phyloP scores from a whole-genome alignment of 2,888 invertebrate species.

The Cheilosia vulpina region DNA sequence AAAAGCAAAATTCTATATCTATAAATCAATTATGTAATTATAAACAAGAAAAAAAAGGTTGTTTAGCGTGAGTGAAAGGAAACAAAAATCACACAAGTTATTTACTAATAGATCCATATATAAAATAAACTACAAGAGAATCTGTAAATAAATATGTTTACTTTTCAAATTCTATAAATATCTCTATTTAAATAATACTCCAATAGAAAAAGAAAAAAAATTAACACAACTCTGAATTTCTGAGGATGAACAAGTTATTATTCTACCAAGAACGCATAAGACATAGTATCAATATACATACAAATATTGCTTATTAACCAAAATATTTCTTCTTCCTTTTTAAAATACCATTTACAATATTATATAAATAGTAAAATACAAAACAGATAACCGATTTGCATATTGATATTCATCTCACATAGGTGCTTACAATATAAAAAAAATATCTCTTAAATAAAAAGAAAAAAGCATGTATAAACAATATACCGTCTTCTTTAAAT shows the following conservation, averaged over 20 bases:
- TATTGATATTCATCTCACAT: slow-evolving; percentile 59
- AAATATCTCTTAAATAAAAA: slow-evolving; percentile 15
- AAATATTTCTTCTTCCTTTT: slow-evolving; percentile 37
- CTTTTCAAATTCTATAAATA: slow-evolving; percentile 47
- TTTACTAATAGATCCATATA: slow-evolving; percentile 21
- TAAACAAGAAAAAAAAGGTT: slow-evolving; percentile 55
- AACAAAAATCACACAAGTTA: slow-evolving; percentile 41
- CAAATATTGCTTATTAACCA: slow-evolving; percentile 55
- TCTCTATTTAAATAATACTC: slow-evolving; percentile 59
- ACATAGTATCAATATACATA: slow-evolving; percentile 40
- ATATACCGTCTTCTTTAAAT: slow-evolving; percentile 49
- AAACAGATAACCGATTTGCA: slow-evolving; percentile 53
- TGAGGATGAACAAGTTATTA: slow-evolving; percentile 72
- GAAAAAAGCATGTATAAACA: slow-evolving; percentile 33
- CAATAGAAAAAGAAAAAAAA: slow-evolving; percentile 58
- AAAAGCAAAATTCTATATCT: slow-evolving; percentile 40
- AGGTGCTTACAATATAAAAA: slow-evolving; percentile 55
- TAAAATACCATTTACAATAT: slow-evolving; percentile 27
- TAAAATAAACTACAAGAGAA: slow-evolving; percentile 3
- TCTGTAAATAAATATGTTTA: slow-evolving; percentile 58
- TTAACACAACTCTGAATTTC: slow-evolving; percentile 78
- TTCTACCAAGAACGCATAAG: slow-evolving; percentile 44
- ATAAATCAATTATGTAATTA: slow-evolving; percentile 31
- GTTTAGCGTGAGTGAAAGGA: slow-evolving; percentile 64
- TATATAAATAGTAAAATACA: slow-evolving; percentile 25